Evolutionary conservation across 2,113 vertebrate species (phyloP), one percentile per base, ranked within the genome.

Genomic region (Camelus bactrianus): DNA sequence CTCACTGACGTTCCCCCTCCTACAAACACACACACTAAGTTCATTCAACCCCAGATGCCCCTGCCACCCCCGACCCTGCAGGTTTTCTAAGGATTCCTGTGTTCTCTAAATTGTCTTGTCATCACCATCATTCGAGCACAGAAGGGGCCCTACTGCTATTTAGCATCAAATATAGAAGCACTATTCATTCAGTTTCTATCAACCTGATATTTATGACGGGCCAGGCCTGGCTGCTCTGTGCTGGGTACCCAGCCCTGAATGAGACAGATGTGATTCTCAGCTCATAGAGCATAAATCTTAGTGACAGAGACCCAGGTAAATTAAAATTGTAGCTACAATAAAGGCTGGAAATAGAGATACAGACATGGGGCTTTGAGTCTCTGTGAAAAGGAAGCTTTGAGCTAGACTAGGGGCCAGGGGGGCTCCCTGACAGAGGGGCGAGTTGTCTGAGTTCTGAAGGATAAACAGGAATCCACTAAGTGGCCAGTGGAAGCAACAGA

Each of bases 61-160:
- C 69, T 3, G 60, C 46, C 5, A 3, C 42, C 75, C 54, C 17
- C 6, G 8, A 0, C 13, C 73, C 73, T 8, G 1, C 1, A 6
- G 50, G 86, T 20, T 32, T 56, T 93, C 92, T 75, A 8, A 84
- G 93, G 89, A 65, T 24, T 3, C 56, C 82, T 88, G 91, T 96
- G 95, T 89, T 64, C 64, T 92, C 91, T 3, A 0, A 42, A 62
- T 16, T 12, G 38, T 75, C 76, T 32, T 97, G 91, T 97, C 97
- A 95, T 82, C 96, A 7, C 84, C 24, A 3, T 60, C 79, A 48
- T 56, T 38, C 48, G 30, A 14, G 70, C 89, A 11, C 64, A 69
- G 81, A 77, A 77, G 62, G 80, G 75, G 52, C 76, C 52, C 38
- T 2, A 0, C 1, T 4, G 90, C 70, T 56, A 5, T 16, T 75